phyloP scores from a whole-genome alignment of 2,888 invertebrate genomes.

The Pheosia tremula region DNA sequence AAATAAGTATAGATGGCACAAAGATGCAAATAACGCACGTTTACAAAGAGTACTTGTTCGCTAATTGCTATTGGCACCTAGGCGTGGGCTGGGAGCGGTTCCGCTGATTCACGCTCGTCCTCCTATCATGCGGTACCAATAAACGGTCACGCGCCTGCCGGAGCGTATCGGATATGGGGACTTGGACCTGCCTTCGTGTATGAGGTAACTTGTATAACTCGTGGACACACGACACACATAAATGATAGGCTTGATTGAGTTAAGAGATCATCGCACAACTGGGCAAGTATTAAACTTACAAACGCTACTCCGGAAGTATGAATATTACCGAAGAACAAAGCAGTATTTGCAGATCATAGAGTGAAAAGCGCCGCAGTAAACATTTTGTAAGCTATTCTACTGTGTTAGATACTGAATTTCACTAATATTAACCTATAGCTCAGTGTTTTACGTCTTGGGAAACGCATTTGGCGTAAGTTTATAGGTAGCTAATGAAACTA shows the following conservation, averaged over 20 bases:
- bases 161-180: conserved; percentile 70
- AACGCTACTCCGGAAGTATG: background rate
- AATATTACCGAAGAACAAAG: background rate
- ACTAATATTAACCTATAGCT: too few species aligned
- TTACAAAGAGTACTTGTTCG: conserved; percentile 28
- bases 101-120: conserved; percentile 72
- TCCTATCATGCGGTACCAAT: conserved; percentile 65
- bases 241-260: conserved; percentile 8
- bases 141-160: conserved; percentile 49
- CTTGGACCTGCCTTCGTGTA: conserved; percentile 46
- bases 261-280: background rate
- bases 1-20: background rate
- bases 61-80: conserved; percentile 35
- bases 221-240: conserved; percentile 20
- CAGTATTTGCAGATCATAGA: too few species aligned
- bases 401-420: background rate
- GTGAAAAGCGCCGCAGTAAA: background rate
- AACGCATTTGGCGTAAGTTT: background rate
- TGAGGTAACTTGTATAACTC: conserved; percentile 36
- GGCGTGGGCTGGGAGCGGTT: conserved; percentile 51
- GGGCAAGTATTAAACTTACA: background rate
- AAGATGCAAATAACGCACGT: conserved; percentile 7
- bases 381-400: background rate
- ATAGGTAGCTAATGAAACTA: background rate
- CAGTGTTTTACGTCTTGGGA: background rate